Percentiles rank a stretch among this genome's conserved stretches.
These are phyloP conservation scores for Ormyrus labotus DNA, from an alignment of 2,888 invertebrate genomes.

Conservation along the genomic window DNA sequence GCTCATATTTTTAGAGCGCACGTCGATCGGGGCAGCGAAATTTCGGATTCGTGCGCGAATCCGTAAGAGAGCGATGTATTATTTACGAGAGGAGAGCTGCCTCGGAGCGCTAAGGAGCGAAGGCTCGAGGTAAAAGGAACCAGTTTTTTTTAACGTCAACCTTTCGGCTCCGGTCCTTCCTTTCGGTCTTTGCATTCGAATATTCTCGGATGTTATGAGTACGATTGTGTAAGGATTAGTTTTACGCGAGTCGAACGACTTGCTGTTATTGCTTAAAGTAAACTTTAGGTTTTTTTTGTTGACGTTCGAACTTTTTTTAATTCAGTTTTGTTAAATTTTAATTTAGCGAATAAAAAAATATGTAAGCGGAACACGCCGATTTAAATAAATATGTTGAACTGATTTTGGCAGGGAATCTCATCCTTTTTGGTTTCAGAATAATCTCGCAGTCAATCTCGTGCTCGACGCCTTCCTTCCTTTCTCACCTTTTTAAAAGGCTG, in stretches of 20 bases:
- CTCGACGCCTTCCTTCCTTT: not conserved
- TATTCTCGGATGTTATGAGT: not conserved
- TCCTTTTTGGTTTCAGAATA: slow-evolving; percentile 30
- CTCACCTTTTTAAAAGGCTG: not conserved
- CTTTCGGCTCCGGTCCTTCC: slow-evolving; percentile 41
- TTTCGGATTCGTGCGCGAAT: slow-evolving; percentile 15
- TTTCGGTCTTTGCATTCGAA: slow-evolving; percentile 54
- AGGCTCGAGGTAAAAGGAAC: slow-evolving; percentile 47
- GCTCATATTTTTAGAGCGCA: slow-evolving; percentile 1
- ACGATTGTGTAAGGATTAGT: too few relatives aligned
- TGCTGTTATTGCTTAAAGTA: too few relatives aligned
- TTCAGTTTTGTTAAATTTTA: not conserved
- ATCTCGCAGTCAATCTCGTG: slow-evolving; percentile 37
- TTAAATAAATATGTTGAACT: slow-evolving; percentile 19
- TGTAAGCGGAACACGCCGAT: slow-evolving; percentile 1
- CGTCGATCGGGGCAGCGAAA: not conserved
- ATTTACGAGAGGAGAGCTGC: slow-evolving; percentile 30
- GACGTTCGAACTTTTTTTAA: too few relatives aligned
- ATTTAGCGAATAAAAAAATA: slow-evolving; percentile 28
- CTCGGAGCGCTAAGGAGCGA: not conserved
- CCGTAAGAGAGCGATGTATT: slow-evolving; percentile 13
- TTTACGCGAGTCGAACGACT: too few relatives aligned
- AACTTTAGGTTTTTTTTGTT: too few relatives aligned
- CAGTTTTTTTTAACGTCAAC: slow-evolving; percentile 58
- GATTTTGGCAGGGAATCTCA: slow-evolving; percentile 17